phyloP scores from a whole-genome alignment of 35 echinoderm and acorn worm species.

The Eucidaris tribuloides region DNA sequence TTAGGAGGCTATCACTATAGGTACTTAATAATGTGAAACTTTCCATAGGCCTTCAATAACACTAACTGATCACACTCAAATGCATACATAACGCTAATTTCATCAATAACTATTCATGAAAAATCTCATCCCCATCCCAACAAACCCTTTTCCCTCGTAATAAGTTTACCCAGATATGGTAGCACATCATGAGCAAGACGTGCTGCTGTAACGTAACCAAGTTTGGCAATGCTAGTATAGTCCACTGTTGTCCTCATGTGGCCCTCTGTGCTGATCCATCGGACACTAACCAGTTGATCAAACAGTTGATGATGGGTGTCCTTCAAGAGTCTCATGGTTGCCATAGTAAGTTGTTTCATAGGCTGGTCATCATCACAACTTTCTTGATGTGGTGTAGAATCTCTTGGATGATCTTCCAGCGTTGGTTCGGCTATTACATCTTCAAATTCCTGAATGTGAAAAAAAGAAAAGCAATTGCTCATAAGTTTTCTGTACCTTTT shows the following conservation, averaged over 20 bases:
- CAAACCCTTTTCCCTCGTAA: too few species aligned
- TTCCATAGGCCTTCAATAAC: too few species aligned
- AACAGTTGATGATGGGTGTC: constrained; percentile 54
- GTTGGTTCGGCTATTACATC: constrained; percentile 65
- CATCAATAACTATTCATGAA: too few species aligned
- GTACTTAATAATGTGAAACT: too few species aligned
- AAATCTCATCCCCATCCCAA: too few species aligned
- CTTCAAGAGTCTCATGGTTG: constrained; percentile 42
- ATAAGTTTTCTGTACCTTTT: too few species aligned
- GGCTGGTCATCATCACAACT: neutral
- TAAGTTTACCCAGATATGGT: constrained; percentile 51
- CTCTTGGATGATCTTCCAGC: constrained; percentile 44
- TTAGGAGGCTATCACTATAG: too few species aligned
- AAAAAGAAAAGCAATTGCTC: neutral
- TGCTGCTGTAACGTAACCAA: constrained; percentile 19
- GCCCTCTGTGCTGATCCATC: constrained; percentile 10
- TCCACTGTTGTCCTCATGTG: neutral
- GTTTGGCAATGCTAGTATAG: neutral
- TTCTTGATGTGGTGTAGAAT: too few species aligned
- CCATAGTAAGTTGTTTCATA: neutral
- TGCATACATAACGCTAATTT: too few species aligned
- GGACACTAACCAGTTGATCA: constrained; percentile 21
- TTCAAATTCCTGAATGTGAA: constrained; percentile 82
- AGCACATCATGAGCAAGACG: constrained; percentile 25
- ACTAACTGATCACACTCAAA: too few species aligned